Conservation (phyloP, 2,797 vertebrate genomes). For the Enteromius afrohamiltoni region DNA sequence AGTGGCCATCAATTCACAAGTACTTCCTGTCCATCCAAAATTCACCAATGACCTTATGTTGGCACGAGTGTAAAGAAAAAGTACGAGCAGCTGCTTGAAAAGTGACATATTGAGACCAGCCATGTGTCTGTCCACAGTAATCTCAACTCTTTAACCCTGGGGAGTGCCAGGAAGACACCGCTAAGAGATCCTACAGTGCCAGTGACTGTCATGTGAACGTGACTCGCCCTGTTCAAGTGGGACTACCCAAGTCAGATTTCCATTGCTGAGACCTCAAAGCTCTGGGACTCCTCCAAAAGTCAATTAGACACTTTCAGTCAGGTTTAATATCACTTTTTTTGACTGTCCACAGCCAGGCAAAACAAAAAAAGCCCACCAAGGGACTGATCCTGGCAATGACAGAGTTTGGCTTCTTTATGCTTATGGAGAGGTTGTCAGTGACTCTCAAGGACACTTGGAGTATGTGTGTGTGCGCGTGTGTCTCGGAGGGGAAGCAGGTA, state of each 20-base stretch:
- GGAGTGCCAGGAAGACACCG: slow-evolving; percentile 27
- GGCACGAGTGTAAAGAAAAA: slow-evolving; percentile 13
- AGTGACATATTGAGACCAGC: slow-evolving; percentile 48
- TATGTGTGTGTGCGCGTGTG: slow-evolving; percentile 33
- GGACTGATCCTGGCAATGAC: slow-evolving; percentile 64
- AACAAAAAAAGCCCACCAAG: slow-evolving; percentile 32
- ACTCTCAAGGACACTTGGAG: slow-evolving; percentile 64
- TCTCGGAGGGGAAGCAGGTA: slow-evolving; percentile 63
- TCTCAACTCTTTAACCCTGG: slow-evolving; percentile 39
- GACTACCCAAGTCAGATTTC: slow-evolving; percentile 36
- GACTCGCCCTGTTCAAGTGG: slow-evolving; percentile 42
- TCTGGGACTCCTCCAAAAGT: slow-evolving; percentile 49
- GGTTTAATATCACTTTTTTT: slow-evolving; percentile 48
- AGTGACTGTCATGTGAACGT: slow-evolving; percentile 44
- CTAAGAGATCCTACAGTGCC: slow-evolving; percentile 31
- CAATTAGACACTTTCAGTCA: slow-evolving; percentile 57
- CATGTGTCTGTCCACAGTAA: slow-evolving; percentile 39
- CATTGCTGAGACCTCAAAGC: slow-evolving; percentile 37
- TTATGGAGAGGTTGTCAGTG: slow-evolving; percentile 65
- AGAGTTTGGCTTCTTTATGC: slow-evolving; percentile 65
- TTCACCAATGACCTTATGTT: slow-evolving; percentile 23
- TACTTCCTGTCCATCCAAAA: not conserved
- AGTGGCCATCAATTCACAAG: not conserved
- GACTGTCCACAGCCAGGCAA: slow-evolving; percentile 12
- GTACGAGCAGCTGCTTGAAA: slow-evolving; percentile 44